These are phyloP conservation scores for Anolis sagrei DNA, from an alignment of 2,113 vertebrate species.

Conservation along the genomic window DNA sequence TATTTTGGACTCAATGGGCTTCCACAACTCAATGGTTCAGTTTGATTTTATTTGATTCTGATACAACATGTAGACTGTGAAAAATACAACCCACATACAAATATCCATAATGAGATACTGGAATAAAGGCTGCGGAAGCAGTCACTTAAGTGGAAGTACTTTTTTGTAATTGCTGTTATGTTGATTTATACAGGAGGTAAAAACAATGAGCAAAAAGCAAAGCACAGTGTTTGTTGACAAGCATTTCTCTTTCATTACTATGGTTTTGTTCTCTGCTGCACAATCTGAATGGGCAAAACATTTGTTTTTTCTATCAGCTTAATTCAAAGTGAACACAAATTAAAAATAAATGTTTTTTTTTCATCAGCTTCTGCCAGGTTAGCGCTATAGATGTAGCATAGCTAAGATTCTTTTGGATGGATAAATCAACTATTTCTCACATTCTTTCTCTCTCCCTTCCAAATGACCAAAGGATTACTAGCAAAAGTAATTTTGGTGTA, in stretches of 20 bases:
- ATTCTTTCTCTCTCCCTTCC: neutral
- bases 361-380: neutral
- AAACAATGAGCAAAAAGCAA: constrained; percentile 9
- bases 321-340: constrained; percentile 10
- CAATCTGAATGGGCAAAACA: neutral
- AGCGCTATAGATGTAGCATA: neutral
- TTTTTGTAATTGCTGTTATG: neutral
- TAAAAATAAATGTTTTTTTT: neutral
- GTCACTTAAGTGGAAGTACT: constrained; percentile 8
- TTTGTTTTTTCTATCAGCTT: neutral
- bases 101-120: constrained; percentile 41
- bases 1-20: constrained; percentile 33
- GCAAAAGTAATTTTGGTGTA: neutral
- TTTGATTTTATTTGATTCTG: neutral
- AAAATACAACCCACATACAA: constrained; percentile 39
- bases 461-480: neutral
- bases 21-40: constrained; percentile 20
- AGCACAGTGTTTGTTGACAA: neutral
- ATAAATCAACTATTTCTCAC: neutral
- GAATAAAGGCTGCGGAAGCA: constrained; percentile 22
- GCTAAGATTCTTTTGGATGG: neutral
- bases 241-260: neutral
- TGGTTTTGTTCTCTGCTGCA: neutral
- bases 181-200: constrained; percentile 1
- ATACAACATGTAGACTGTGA: constrained; percentile 1